Evolutionary conservation across 2,797 vertebrate genomes (phyloP), one percentile per base, ranked within the genome.

Genomic region (Petrocephalus schoutedeni): DNA sequence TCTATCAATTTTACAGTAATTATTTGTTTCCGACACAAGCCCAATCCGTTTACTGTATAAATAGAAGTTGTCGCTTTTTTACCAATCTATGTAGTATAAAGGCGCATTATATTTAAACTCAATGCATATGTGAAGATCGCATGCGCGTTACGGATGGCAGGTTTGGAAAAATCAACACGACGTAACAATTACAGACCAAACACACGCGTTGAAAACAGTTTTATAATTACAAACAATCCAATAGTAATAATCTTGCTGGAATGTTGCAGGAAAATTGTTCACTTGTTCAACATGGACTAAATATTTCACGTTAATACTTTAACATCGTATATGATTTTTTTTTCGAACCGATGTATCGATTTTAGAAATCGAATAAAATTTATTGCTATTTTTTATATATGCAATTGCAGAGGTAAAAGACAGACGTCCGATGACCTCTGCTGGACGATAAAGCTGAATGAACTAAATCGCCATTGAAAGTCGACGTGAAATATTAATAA

Each of bases 11-110:
- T 89, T 88, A 53, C 8, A 53, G 21, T 23, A 23, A 53, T 80
- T 14, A 80, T 71, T 77, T 12, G 87, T 85, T 89, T 61, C 59
- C 61, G 54, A 56, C 23, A 45, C 86, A 89, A 86, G 87, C 87
- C 89, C 85, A 77, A 59, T 89, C 89, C 85, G 89, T 87, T 90
- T 88, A 89, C 89, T 83, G 88, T 67, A 91, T 87, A 87, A 91
- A 93, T 92, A 92, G 89, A 89, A 77, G 41, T 92, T 80, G 84
- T 67, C 53, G 7, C 36, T 58, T 74, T 0, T 0, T 32, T 82
- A 49, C 94, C 95, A 92, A 92, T 90, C 89, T 84, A 0, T 14
- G 7, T 14, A 6, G 5, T 10, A 0, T 85, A 92, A 19, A 91
- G 0, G 90, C 92, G 93, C 92, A 53, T 0, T 0, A 0, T 2